Base-by-base conservation (phyloP, 2,797 vertebrate species). In the Karalla daura region DNA sequence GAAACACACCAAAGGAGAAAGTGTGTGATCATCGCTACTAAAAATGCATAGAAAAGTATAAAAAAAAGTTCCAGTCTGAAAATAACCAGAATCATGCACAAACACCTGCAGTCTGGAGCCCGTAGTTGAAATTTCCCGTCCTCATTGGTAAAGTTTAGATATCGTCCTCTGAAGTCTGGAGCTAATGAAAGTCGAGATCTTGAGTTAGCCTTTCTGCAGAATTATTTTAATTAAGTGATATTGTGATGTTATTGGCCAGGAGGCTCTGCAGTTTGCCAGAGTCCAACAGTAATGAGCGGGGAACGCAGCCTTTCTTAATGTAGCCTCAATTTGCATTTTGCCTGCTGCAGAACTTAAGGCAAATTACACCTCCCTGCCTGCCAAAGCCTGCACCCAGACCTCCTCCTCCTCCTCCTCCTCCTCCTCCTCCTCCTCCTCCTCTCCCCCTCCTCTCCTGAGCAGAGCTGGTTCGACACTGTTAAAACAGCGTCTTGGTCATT, bases 311-410 rank as follows among this genome's bases (percentile, higher is more conserved):
- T 72, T 50, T 45, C 32, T 62, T 46, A 70, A 78, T 60, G 60
- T 52, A 35, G 65, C 52, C 33, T 12, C 20, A 70, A 85, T 79
- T 79, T 49, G 45, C 51, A 78, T 80, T 81, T 83, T 40, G 35
- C 68, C 82, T 68, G 27, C 39, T 65, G 63, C 65, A 66, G 66
- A 78, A 73, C 70, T 79, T 76, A 56, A 66, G 33, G 66, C 47
- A 56, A 71, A 86, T 58, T 62, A 46, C 49, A 63, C 35, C 45
- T 62, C 51, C 25, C 3, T 1, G 32, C 24, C 58, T 78, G 80
- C 78, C 81, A 83, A 60, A 70, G 68, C 66, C 43, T 28, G 67
- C 65, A 65, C 32, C 63, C 49, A 71, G 27, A 35, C 63, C 56
- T 70, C 39, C 50, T 32, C 37, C n/a, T n/a, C n/a, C n/a, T n/a